phyloP scores from a whole-genome alignment of 37 sponge, comb jelly and placozoan genomes.

The Crambe crambe region DNA sequence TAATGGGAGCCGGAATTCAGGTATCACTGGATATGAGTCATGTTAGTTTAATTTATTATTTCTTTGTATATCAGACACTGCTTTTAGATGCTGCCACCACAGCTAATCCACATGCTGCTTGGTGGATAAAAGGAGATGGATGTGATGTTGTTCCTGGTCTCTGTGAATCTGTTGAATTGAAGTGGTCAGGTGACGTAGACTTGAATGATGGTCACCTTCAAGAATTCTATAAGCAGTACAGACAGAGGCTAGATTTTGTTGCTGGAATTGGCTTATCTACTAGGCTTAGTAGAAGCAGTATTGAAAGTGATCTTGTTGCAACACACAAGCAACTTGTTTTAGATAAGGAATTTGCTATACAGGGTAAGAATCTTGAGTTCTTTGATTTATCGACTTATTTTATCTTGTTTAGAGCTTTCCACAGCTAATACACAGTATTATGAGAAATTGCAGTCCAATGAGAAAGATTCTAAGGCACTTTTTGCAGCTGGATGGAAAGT shows the following conservation, averaged over 20 bases:
- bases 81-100: constrained; percentile 1
- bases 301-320: neutral
- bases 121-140: constrained; percentile 32
- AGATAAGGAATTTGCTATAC: constrained; percentile 7
- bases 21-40: neutral
- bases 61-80: constrained; percentile 1
- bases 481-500: constrained; percentile 32
- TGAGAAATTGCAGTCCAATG: neutral
- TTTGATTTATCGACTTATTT: neutral
- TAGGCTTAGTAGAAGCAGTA: neutral
- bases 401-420: neutral
- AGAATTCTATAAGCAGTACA: neutral
- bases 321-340: neutral
- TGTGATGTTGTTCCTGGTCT: constrained; percentile 18
- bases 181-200: constrained; percentile 23
- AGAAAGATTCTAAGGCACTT: neutral
- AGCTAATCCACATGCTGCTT: constrained; percentile 8
- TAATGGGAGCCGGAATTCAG: constrained; percentile 12
- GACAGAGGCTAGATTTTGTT: neutral
- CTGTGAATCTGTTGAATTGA: neutral
- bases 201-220: constrained; percentile 12
- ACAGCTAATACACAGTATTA: neutral
- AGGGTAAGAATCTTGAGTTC: neutral
- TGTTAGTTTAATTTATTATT: neutral
- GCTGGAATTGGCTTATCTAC: neutral